Evolutionary conservation across 2,888 invertebrate genomes (phyloP), one percentile per base, ranked within the genome.

Genomic region (Tetragnatha montana): DNA sequence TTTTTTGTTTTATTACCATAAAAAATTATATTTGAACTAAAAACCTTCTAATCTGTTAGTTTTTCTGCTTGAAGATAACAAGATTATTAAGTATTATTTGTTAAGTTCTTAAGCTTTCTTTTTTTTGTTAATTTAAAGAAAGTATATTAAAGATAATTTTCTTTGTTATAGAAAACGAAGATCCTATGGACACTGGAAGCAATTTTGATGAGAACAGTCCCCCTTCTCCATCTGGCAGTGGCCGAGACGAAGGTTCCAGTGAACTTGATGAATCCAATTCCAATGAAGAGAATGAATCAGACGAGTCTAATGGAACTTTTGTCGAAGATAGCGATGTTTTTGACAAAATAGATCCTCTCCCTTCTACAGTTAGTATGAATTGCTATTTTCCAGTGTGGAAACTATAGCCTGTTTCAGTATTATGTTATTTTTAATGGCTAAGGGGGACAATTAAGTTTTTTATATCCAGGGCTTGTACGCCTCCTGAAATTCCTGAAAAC

Each of bases 291-390:
- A 89, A 85, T 81, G 85, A 89, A 17, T 89, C 89, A 17, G 89
- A 85, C 19, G 89, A 75, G 70, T 69, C 81, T 7, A 81, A 82
- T 51, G 81, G 70, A n/a, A 60, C 81, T 51, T 89, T 85, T 75
- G 81, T 89, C 21, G 78, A 86, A 81, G 85, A 89, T 19, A 85
- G 69, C 12, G 85, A 89, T 78, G 81, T 89, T 51, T 89, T 89
- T 68, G 89, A 89, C 19, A 89, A 85, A 78, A 71, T 85, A 47
- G 85, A 89, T 22, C 74, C 81, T 8, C 35, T 89, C 14, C 85
- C 60, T 2, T 3, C 60, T 8, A 81, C 81, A 47, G 85, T 89
- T 49, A 80, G 86, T 68, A 17, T 73, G 10, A 19, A 17, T 73
- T n/a, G n/a, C 3, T 35, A 35, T 4, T 35, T 35, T 35, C 35